Conservation (phyloP, 2,797 vertebrate species). For the Clamator glandarius region DNA sequence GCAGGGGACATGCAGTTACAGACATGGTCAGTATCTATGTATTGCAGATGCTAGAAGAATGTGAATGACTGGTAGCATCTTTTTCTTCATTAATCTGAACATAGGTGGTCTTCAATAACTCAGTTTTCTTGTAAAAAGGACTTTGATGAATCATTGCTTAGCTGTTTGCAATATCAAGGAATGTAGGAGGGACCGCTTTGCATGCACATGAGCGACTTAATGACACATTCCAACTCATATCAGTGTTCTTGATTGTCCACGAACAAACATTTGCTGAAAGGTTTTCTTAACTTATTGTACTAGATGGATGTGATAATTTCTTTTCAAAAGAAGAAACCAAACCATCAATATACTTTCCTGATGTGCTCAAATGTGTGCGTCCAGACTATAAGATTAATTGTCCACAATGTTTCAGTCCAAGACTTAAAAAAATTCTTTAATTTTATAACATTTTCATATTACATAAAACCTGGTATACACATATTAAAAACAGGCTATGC, state of each 20-base stretch:
- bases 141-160: not conserved
- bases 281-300: not conserved
- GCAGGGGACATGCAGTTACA: not conserved
- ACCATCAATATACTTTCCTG: not conserved
- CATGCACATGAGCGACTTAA: not conserved
- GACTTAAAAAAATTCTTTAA: not conserved
- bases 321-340: not conserved
- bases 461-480: not conserved
- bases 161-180: not conserved
- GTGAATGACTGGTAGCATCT: not conserved
- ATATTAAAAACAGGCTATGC: not conserved
- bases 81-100: not conserved
- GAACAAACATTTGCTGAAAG: not conserved
- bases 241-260: not conserved
- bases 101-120: not conserved
- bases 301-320: not conserved
- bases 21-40: not conserved
- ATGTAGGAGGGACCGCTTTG: not conserved
- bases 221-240: not conserved
- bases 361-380: not conserved
- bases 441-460: not conserved
- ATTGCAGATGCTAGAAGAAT: not conserved
- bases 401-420: not conserved
- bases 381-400: not conserved
- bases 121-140: not conserved